Evolutionary conservation across 1,140 invertebrate genomes (phyloP).

Genomic region (Uloborus diversus): DNA sequence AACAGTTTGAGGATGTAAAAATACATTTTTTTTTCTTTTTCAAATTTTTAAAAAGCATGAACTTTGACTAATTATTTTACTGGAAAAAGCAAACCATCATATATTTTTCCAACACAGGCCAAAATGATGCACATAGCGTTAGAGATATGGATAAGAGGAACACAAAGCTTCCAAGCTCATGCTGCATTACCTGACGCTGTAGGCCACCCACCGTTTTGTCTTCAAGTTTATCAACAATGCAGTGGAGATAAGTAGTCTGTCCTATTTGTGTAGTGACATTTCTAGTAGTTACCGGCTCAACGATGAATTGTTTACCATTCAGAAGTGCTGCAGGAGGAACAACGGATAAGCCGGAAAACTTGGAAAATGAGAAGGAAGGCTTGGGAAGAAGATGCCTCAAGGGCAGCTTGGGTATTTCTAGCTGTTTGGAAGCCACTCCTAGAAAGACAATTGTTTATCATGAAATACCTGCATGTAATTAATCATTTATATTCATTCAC

Average conservation of each 20-base stretch:
- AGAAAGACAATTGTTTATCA: background rate
- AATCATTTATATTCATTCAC: too few species aligned
- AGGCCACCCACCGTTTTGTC: conserved; percentile 81
- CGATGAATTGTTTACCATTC: conserved; percentile 41
- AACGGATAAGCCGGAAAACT: conserved; percentile 26
- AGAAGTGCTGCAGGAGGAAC: conserved; percentile 11
- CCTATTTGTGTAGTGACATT: conserved; percentile 60
- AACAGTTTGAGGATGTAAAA: too few species aligned
- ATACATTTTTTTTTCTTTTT: too few species aligned
- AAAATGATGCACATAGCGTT: too few species aligned
- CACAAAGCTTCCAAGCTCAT: too few species aligned
- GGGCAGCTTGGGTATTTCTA: background rate
- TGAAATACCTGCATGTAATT: too few species aligned
- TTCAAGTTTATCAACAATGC: conserved; percentile 82
- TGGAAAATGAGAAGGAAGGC: conserved; percentile 26
- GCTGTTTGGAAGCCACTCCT: conserved; percentile 33
- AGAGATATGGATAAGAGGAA: too few species aligned
- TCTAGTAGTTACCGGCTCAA: conserved; percentile 40
- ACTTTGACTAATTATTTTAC: too few species aligned
- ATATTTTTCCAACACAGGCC: too few species aligned
- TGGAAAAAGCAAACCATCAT: too few species aligned
- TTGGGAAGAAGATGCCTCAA: background rate
- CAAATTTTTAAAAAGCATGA: too few species aligned
- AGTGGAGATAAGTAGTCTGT: conserved; percentile 73
- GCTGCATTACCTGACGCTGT: conserved; percentile 50